A percentile compares a stretch with the other conserved stretches of the same genome.
These are phyloP conservation scores for Aphelocoma coerulescens DNA, from an alignment of 2,113 vertebrate species.

Conservation along the genomic window DNA sequence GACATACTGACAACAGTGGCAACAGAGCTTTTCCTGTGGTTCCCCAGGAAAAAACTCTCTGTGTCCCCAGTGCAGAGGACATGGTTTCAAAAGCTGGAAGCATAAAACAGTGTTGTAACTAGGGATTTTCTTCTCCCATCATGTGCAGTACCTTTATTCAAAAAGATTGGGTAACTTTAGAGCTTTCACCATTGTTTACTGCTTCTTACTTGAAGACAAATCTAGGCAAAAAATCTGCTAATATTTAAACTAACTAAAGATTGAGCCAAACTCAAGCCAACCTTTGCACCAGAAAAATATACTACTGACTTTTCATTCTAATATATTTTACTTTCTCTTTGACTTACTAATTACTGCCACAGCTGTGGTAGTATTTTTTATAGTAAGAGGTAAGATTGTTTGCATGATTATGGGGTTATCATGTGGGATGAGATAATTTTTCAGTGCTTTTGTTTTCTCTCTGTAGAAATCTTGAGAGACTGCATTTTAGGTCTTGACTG, in stretches of 20 bases:
- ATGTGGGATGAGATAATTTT: background rate
- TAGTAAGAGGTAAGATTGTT: slow-evolving; percentile 22
- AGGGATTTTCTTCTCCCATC: background rate
- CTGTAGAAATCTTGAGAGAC: background rate
- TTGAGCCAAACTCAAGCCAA: slow-evolving; percentile 1
- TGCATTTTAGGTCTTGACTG: slow-evolving; percentile 33
- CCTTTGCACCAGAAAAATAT: background rate
- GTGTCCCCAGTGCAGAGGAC: background rate
- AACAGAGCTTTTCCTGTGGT: background rate
- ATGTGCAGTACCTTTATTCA: background rate
- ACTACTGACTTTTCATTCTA: slow-evolving; percentile 23
- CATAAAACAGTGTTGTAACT: background rate
- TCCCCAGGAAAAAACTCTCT: background rate
- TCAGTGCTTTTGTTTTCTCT: slow-evolving; percentile 10
- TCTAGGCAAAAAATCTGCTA: background rate
- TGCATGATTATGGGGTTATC: slow-evolving; percentile 2
- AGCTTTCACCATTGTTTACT: background rate
- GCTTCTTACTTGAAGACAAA: slow-evolving; percentile 17
- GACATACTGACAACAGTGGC: background rate
- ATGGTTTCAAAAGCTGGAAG: background rate
- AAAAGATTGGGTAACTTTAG: background rate
- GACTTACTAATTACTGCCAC: slow-evolving; percentile 46
- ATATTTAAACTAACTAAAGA: background rate
- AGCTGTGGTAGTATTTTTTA: slow-evolving; percentile 21
- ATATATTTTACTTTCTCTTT: slow-evolving; percentile 35